Evolutionary conservation across 1,140 invertebrate genomes (phyloP).

Genomic region (Trichonephila inaurata): DNA sequence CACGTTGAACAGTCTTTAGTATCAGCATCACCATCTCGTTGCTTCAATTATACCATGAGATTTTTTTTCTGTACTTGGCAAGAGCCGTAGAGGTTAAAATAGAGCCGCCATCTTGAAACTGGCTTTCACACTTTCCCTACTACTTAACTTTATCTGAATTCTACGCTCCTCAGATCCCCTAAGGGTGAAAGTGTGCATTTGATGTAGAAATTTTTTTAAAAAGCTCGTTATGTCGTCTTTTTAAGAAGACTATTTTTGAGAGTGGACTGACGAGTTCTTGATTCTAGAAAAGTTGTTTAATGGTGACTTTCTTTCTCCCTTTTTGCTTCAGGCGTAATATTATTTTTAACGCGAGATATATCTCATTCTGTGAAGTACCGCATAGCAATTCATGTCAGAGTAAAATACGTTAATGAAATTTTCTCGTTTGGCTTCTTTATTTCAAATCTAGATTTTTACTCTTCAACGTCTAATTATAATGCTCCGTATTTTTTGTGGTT

Average conservation of each 20-base stretch:
- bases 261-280: background rate
- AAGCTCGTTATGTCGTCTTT: conserved; percentile 70
- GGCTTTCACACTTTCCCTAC: background rate
- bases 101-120: conserved; percentile 5
- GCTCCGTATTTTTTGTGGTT: background rate
- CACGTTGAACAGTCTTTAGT: background rate
- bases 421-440: background rate
- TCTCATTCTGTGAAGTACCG: background rate
- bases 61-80: background rate
- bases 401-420: background rate
- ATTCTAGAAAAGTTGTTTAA: conserved; percentile 20
- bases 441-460: background rate
- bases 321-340: conserved; percentile 5
- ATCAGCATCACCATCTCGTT: conserved; percentile 37
- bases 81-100: background rate
- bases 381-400: background rate
- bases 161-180: background rate
- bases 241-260: conserved; percentile 56
- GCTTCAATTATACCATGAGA: background rate
- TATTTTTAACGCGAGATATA: conserved; percentile 26
- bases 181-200: conserved; percentile 33
- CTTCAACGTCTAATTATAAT: background rate
- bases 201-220: conserved; percentile 58
- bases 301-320: background rate
- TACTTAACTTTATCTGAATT: conserved; percentile 43